Evolutionary conservation across 2,113 vertebrate genomes (phyloP), one percentile per base, ranked within the genome.

Genomic region (Platichthys flesus): DNA sequence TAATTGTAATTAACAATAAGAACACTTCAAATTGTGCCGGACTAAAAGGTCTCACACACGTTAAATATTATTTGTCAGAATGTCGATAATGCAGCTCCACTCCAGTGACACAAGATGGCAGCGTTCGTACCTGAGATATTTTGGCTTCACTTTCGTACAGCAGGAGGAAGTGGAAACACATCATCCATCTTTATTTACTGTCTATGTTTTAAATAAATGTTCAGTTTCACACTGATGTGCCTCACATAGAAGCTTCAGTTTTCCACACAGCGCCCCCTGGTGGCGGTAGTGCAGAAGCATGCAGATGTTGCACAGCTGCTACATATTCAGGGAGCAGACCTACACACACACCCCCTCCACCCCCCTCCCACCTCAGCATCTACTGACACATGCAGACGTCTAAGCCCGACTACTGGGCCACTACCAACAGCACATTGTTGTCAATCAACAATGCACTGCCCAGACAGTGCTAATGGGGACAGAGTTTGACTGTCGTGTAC

Each of bases 361-460:
- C 88, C 85, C 75, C 84, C 70, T 28, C 71, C 72, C 72, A 87
- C 79, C 78, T 65, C 85, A 73, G 35, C 20, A 65, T 83, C 89
- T 83, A 88, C 67, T 9, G 58, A 85, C 66, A 82, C 94, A 95
- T 94, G 93, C 94, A 94, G 79, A 89, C 74, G 49, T 89, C 91
- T 92, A 92, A 74, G 88, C 72, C 89, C 83, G 42, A 88, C 92
- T 93, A 95, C 78, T 57, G 85, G 92, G 91, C 87, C 83, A 91
- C 95, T 95, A 96, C 93, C 94, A 96, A 95, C 95, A 97, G 96
- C 94, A 97, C 95, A 96, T 97, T 97, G 96, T 96, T 97, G 96
- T 94, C 92, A 92, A 93, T 96, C 96, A 97, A 96, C 96, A 97
- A 96, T 96, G 95, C 95, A 96, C 96, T 28, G 96, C 95, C 95